Conservation (phyloP, 2,888 invertebrate genomes). For the Drosophila ezoana region DNA sequence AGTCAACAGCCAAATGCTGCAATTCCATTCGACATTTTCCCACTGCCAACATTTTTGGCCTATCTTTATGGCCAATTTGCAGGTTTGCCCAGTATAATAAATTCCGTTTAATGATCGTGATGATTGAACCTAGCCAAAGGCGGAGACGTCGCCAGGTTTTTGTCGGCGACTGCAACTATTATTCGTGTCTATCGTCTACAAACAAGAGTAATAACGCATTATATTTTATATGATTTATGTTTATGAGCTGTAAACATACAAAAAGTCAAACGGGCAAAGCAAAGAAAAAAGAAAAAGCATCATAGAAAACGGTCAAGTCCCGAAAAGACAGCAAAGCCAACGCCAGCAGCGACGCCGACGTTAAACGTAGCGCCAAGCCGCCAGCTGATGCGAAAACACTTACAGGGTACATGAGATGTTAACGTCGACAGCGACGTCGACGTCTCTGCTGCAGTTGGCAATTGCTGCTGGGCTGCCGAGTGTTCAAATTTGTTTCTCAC, state of each 20-base stretch:
- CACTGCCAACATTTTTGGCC: conserved; percentile 2
- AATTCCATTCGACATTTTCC: conserved; percentile 10
- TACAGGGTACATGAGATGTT: conserved; percentile 19
- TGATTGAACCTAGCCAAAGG: conserved; percentile 18
- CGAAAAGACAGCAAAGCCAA: conserved; percentile 14
- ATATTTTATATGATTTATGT: conserved; percentile 56
- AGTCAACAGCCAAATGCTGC: conserved; percentile 10
- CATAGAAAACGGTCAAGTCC: conserved; percentile 38
- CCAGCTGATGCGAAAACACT: conserved; percentile 38
- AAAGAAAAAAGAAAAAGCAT: conserved; percentile 6
- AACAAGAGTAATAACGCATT: conserved; percentile 25
- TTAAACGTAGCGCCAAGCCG: conserved; percentile 4
- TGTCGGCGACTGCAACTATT: conserved; percentile 27
- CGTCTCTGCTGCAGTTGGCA: conserved; percentile 8
- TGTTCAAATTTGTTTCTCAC: conserved; percentile 59
- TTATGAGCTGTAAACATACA: conserved; percentile 49
- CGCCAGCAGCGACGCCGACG: conserved; percentile 4
- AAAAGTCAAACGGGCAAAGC: conserved; percentile 36
- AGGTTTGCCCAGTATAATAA: conserved; percentile 28
- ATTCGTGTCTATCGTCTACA: conserved; percentile 2
- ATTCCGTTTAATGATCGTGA: conserved; percentile 32
- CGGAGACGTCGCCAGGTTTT: conserved; percentile 18
- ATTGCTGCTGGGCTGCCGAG: conserved; percentile 18
- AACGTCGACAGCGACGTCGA: conserved; percentile 6
- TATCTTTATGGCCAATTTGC: conserved; percentile 32